phyloP scores from a whole-genome alignment of 2,888 invertebrate genomes.

The Phytoseiulus persimilis region DNA sequence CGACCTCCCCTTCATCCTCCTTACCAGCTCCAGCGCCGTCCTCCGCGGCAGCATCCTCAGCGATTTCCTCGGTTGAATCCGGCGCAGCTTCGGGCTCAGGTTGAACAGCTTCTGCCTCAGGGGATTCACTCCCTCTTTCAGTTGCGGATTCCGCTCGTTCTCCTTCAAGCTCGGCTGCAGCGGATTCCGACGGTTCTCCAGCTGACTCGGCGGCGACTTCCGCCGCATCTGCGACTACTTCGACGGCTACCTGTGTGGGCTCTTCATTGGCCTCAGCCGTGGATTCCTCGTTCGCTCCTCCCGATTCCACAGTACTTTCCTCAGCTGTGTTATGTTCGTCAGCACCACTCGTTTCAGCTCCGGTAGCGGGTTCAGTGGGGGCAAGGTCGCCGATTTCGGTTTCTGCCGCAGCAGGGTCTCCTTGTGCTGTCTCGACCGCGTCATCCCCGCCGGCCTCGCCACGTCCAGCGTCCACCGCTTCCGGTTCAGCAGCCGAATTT shows the following conservation, averaged over 20 bases:
- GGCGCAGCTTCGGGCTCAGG: neutral
- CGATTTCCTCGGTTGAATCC: neutral
- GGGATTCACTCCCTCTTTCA: conserved; percentile 39
- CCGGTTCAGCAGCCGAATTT: neutral
- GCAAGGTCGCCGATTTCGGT: neutral
- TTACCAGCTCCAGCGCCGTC: neutral
- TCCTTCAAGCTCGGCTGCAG: conserved; percentile 42
- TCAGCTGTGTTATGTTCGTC: neutral
- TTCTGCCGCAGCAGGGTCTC: neutral
- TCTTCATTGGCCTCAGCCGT: neutral
- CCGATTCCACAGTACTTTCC: neutral
- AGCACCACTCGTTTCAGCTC: neutral
- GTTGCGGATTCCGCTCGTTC: neutral
- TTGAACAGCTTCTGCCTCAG: conserved; percentile 33
- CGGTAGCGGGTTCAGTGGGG: neutral
- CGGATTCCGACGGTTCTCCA: neutral
- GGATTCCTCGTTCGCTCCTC: neutral
- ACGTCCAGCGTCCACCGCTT: neutral
- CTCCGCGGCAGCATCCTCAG: neutral
- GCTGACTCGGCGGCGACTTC: neutral
- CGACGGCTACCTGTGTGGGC: neutral
- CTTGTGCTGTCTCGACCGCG: neutral
- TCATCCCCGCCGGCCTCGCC: neutral
- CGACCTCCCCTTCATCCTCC: neutral
- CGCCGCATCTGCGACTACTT: neutral